Percentiles rank a stretch among this genome's conserved stretches.
Conservation (phyloP, 1,140 invertebrate species). For the Centruroides vittatus region DNA sequence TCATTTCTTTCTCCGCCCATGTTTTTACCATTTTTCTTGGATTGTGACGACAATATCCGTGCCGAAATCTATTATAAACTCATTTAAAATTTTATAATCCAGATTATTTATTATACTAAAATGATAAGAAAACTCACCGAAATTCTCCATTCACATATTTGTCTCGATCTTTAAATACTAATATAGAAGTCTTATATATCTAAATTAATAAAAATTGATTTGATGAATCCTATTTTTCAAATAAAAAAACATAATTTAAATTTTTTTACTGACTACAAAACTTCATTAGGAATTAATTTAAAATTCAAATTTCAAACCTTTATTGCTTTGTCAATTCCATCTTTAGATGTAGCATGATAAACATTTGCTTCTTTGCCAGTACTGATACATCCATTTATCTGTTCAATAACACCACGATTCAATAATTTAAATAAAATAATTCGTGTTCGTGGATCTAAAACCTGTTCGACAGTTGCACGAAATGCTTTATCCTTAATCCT, state of each 20-base stretch:
- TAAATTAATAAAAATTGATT: not conserved
- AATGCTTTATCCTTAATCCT: constrained; percentile 84
- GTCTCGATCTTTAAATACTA: constrained; percentile 75
- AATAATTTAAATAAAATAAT: constrained; percentile 69
- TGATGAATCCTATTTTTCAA: no score
- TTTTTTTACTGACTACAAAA: no score
- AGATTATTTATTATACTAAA: no score
- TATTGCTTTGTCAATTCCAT: constrained; percentile 37
- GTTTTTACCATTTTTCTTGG: constrained; percentile 70
- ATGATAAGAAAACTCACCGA: constrained; percentile 26
- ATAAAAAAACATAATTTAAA: no score
- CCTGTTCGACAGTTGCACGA: constrained; percentile 42
- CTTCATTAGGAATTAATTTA: no score
- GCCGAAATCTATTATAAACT: constrained; percentile 42
- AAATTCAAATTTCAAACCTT: constrained; percentile 33
- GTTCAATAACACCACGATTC: constrained; percentile 57
- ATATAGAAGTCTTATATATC: constrained; percentile 79
- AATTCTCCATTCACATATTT: constrained; percentile 81
- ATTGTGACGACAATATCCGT: constrained; percentile 46
- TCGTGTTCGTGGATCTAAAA: constrained; percentile 62
- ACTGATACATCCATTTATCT: constrained; percentile 67
- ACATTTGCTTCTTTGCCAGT: constrained; percentile 80
- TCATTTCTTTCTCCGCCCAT: constrained; percentile 89
- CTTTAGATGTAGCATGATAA: constrained; percentile 44
- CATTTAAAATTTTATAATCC: not conserved